These are phyloP conservation scores for Ammodytes dubius DNA, from an alignment of 2,113 vertebrate genomes.

Conservation along the genomic window DNA sequence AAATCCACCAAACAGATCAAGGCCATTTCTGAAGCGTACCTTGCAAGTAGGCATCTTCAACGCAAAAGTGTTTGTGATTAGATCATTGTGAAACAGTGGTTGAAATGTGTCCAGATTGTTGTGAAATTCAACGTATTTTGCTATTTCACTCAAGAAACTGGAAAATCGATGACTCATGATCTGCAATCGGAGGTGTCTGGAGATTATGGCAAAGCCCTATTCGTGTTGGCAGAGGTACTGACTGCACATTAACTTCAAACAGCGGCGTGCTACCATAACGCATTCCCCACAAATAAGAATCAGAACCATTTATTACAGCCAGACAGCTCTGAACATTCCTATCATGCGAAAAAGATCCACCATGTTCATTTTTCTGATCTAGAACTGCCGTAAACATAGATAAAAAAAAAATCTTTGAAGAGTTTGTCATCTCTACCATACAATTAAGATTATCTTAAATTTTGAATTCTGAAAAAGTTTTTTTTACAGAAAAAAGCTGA, in stretches of 20 bases:
- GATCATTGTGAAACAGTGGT: background rate
- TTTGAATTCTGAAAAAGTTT: no score
- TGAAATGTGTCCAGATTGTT: background rate
- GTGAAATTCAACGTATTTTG: background rate
- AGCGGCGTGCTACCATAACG: background rate
- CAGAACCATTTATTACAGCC: background rate
- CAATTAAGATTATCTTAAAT: background rate
- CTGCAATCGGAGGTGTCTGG: slow-evolving; percentile 89
- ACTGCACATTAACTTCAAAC: slow-evolving; percentile 54
- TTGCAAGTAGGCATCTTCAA: slow-evolving; percentile 80
- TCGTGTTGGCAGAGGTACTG: slow-evolving; percentile 89
- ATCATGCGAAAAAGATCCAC: background rate
- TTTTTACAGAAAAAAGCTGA: background rate
- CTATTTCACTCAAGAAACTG: slow-evolving; percentile 80
- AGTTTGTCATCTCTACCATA: background rate
- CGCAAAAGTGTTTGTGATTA: background rate
- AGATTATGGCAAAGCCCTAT: slow-evolving; percentile 87
- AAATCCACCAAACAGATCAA: slow-evolving; percentile 88
- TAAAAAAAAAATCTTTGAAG: background rate
- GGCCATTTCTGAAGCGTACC: slow-evolving; percentile 86
- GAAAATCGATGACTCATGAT: slow-evolving; percentile 82
- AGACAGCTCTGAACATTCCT: background rate
- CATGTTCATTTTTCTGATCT: background rate
- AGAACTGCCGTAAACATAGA: background rate
- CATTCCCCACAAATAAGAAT: slow-evolving; percentile 7